Base-by-base conservation (phyloP, 2,888 invertebrate species). In the Sisyra terminalis region DNA sequence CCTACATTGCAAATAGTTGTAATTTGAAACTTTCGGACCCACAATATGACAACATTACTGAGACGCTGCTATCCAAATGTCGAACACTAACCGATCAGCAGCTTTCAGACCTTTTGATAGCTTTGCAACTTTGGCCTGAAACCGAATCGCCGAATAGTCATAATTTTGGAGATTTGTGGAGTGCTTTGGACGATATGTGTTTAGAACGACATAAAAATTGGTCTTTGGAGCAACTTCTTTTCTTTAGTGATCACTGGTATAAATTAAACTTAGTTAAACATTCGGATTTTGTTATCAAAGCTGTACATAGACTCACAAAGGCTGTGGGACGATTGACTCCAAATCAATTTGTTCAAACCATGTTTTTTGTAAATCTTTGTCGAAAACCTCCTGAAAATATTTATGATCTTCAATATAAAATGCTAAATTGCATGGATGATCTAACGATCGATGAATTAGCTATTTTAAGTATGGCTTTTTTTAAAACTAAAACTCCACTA, bases 391-490 rank as follows among this genome's bases (percentile, higher is more conserved):
- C 70, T 7, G 58, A 71, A 45, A 69, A 72, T 39, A 71, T 77
- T 63, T 77, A 78, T 49, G 75, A 78, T 50, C 64, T 79, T 42
- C 81, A 85, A 61, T 55, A 69, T 39, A 64, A 66, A 34, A 51
- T 80, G 43, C 58, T 65, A 24, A 54, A 66, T 3, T 58, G 61
- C 43, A 63, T 78, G n/a, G 52, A 70, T 6, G 54, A 69, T 16
- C 69, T 82, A 54, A 66, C 63, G 15, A 50, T 76, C 5, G 71
- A 77, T 48, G 84, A 87, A 54, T 57, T 85, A 45, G 78, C 75
- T 9, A 68, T 86, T 10, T 68, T 80, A 50, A 69, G 77, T 3
- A 75, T 82, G 72, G 83, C 79, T 0, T 84, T 80, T 57, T 87
- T 87, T 52, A 85, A 85, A 63, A 77, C 75, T 11, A 70, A 75